phyloP scores from a whole-genome alignment of 2,113 vertebrate species.

The Phoxinus phoxinus region DNA sequence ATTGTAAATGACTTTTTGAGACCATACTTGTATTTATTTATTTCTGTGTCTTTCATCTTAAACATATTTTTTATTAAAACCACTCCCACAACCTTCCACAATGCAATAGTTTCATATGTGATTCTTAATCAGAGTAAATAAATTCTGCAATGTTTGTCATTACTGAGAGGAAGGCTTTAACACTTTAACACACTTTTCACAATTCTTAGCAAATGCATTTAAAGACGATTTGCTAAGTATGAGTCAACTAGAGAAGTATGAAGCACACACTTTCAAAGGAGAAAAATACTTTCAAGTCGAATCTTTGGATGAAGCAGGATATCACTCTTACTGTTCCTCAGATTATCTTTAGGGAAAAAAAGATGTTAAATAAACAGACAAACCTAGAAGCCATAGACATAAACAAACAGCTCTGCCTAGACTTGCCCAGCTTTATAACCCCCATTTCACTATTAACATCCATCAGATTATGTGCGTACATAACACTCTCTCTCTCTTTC shows the following conservation, averaged over 20 bases:
- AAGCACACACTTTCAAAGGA: neutral
- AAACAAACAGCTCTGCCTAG: conserved; percentile 4
- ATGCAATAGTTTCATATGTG: neutral
- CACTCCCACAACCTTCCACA: conserved; percentile 1
- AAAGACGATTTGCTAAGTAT: neutral
- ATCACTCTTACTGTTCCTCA: neutral
- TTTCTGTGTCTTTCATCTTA: neutral
- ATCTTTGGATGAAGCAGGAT: neutral
- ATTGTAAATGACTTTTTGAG: neutral
- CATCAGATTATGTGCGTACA: neutral
- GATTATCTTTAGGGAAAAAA: neutral
- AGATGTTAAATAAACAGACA: conserved; percentile 4
- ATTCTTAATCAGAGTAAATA: neutral
- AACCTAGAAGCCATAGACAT: neutral
- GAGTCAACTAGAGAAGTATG: neutral
- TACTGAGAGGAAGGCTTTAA: neutral
- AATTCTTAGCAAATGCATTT: neutral
- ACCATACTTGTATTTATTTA: neutral
- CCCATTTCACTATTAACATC: neutral
- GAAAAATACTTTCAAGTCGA: neutral
- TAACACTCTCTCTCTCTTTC: neutral
- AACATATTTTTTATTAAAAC: neutral
- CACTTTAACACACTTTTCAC: neutral
- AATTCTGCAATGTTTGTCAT: neutral
- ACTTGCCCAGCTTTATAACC: neutral